Evolutionary conservation across 1,140 invertebrate species (phyloP).

Genomic region (Octopus sinensis): DNA sequence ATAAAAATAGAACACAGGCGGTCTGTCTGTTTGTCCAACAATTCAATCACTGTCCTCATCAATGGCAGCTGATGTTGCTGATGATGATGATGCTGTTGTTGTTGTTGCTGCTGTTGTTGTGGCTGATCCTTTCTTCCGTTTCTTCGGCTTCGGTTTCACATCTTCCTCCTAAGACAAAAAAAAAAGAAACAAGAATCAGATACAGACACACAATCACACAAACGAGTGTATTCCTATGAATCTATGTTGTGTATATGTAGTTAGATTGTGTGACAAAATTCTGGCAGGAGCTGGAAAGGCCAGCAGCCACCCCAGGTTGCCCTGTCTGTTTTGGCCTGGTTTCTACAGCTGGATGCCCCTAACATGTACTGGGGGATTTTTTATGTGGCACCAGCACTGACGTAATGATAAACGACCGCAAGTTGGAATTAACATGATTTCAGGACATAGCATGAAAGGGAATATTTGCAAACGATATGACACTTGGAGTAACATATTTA

Average conservation of each 20-base stretch:
- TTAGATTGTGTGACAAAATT: background rate
- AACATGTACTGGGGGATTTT: no score
- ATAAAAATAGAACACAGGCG: background rate
- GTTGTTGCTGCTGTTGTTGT: no score
- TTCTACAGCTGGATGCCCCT: background rate
- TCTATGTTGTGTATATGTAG: background rate
- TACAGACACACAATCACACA: slow-evolving; percentile 22
- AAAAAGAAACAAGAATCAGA: slow-evolving; percentile 9
- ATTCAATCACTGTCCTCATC: slow-evolving; percentile 69
- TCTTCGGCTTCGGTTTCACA: slow-evolving; percentile 79
- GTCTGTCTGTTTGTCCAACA: background rate
- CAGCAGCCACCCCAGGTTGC: background rate
- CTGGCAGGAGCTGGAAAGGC: background rate
- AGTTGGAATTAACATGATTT: no score
- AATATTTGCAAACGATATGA: no score
- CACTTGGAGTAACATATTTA: no score
- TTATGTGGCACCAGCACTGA: no score
- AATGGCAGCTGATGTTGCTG: slow-evolving; percentile 60
- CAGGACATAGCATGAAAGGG: no score
- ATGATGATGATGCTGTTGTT: no score
- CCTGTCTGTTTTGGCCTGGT: background rate
- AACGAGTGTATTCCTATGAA: background rate
- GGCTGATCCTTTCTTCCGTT: slow-evolving; percentile 71
- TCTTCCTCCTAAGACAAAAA: slow-evolving; percentile 71
- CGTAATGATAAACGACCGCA: no score